Evolutionary conservation across 2,113 vertebrate species (phyloP).

Genomic region (Puntigrus tetrazona): DNA sequence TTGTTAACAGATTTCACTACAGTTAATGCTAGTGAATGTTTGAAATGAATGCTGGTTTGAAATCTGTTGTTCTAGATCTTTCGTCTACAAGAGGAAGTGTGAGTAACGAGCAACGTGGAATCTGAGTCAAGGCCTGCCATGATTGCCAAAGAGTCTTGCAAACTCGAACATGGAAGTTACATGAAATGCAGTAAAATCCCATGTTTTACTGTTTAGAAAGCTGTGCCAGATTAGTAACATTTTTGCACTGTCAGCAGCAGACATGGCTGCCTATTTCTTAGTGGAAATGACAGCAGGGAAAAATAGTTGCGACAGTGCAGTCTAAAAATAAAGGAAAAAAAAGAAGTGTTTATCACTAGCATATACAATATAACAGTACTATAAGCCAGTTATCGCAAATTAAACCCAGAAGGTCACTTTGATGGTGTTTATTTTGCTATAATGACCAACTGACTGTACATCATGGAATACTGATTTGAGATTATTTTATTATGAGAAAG

Average conservation of each 20-base stretch:
- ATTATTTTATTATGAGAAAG: background rate
- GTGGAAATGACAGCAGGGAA: background rate
- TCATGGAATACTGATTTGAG: background rate
- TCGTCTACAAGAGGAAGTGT: conserved; percentile 15
- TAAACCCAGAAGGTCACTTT: background rate
- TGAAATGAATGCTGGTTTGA: background rate
- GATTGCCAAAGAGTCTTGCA: conserved; percentile 4
- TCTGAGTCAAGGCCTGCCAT: background rate
- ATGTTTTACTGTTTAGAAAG: background rate
- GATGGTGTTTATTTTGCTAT: background rate
- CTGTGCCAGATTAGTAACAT: background rate
- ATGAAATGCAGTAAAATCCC: conserved; percentile 18
- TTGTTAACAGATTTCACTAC: too few relatives aligned
- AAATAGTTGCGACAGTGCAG: background rate
- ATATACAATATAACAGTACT: background rate
- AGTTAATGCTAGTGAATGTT: background rate
- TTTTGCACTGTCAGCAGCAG: background rate
- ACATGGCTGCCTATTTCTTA: background rate
- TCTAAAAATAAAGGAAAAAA: background rate
- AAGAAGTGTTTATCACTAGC: background rate
- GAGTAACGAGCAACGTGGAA: background rate
- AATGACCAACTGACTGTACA: background rate
- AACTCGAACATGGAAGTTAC: conserved; percentile 28
- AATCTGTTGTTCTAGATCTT: background rate
- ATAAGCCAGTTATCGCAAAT: background rate